A percentile compares a stretch with the other conserved stretches of the same genome.
These are phyloP conservation scores for Entomobrya multifasciata DNA, from an alignment of 2,888 invertebrate genomes.

Conservation along the genomic window DNA sequence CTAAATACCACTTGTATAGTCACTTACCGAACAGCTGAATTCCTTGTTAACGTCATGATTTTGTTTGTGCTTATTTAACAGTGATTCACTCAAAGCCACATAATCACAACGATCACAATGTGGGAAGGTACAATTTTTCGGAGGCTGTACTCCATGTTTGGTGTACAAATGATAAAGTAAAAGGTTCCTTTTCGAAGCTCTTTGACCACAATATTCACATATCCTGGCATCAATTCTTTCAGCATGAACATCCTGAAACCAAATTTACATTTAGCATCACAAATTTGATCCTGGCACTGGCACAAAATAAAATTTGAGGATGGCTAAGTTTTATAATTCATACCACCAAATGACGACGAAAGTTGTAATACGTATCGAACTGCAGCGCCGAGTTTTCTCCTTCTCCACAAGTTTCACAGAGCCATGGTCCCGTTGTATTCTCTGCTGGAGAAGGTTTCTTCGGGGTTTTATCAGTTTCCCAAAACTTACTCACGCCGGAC, in stretches of 20 bases:
- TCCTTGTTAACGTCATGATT: constrained; percentile 82
- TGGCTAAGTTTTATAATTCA: no score
- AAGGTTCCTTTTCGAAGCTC: constrained; percentile 87
- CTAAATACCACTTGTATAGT: no score
- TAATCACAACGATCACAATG: constrained; percentile 89
- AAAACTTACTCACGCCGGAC: constrained; percentile 73
- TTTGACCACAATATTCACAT: constrained; percentile 92
- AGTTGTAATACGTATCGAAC: constrained; percentile 90
- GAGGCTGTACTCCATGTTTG: constrained; percentile 89
- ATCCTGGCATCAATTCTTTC: constrained; percentile 82
- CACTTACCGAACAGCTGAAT: constrained; percentile 76
- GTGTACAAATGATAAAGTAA: constrained; percentile 90
- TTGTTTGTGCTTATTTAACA: constrained; percentile 87
- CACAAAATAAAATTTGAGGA: no score
- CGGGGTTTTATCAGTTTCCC: constrained; percentile 76
- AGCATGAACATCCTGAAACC: constrained; percentile 76
- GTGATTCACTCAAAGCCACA: constrained; percentile 87
- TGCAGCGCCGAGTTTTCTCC: constrained; percentile 85
- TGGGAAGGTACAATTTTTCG: constrained; percentile 87
- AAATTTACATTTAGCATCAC: no score
- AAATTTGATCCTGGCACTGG: no score
- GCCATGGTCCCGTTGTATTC: constrained; percentile 87
- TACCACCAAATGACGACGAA: constrained; percentile 87
- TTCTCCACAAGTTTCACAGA: constrained; percentile 88
- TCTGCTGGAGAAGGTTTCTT: constrained; percentile 80